phyloP scores from a whole-genome alignment of 2,888 invertebrate genomes.

The Dolichopus griseipennis region DNA sequence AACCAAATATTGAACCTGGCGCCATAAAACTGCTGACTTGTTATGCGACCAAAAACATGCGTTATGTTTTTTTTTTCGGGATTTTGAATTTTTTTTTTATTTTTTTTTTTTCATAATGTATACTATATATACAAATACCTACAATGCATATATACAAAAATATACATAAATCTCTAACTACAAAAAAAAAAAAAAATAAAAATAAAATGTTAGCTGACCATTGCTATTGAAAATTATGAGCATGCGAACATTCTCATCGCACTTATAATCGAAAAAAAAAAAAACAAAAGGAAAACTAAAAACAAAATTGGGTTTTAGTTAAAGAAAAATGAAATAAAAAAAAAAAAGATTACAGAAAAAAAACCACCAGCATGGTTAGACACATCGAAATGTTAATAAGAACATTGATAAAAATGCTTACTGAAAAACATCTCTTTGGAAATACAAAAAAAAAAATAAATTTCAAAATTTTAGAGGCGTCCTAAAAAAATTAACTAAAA shows the following conservation, averaged over 20 bases:
- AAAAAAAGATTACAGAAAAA: not conserved
- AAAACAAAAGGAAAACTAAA: not conserved
- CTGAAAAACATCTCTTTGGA: not conserved
- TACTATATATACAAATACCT: not conserved
- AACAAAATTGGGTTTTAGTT: not conserved
- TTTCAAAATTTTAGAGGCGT: not conserved
- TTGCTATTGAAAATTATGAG: not conserved
- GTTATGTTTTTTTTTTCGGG: not conserved
- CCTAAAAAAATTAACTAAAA: constrained; percentile 2
- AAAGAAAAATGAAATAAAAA: not conserved
- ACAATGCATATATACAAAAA: not conserved
- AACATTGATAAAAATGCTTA: not conserved
- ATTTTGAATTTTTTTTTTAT: not conserved
- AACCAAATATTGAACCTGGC: not conserved
- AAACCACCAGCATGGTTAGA: constrained; percentile 6
- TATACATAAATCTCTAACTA: not conserved
- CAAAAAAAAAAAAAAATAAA: not conserved
- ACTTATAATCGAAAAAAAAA: not conserved
- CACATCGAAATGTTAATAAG: not conserved
- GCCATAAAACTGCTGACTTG: constrained; percentile 6
- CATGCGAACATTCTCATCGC: constrained; percentile 6
- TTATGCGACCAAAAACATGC: not conserved
- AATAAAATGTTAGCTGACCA: not conserved
- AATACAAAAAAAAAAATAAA: not conserved
- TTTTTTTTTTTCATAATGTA: not conserved